A percentile compares a stretch with the other conserved stretches of the same genome.
Conservation (phyloP, 2,113 vertebrate genomes). For the Hemibagrus wyckioides region DNA sequence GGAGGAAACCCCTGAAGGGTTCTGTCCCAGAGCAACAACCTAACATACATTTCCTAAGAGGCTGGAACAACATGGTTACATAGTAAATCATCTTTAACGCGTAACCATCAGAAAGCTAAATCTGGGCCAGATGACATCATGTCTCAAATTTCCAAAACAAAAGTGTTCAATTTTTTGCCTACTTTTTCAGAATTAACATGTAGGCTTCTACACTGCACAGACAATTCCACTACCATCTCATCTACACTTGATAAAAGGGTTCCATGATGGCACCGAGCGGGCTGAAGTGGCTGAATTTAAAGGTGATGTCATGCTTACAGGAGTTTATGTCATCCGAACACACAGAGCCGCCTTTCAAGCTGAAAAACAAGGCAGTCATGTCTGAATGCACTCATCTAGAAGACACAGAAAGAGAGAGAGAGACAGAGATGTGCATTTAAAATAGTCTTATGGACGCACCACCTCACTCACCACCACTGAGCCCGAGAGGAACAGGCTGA, state of each 20-base stretch:
- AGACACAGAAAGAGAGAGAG: constrained; percentile 8
- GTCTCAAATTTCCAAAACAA: not conserved
- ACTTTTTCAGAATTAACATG: not conserved
- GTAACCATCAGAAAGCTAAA: not conserved
- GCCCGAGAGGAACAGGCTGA: not conserved
- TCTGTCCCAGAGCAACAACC: not conserved
- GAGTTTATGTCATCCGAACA: constrained; percentile 7
- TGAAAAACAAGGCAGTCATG: constrained; percentile 34
- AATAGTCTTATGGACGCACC: constrained; percentile 37
- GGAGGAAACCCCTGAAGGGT: not conserved
- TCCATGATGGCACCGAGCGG: not conserved
- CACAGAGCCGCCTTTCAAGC: constrained; percentile 28
- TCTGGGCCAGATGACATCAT: not conserved
- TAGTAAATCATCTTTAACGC: not conserved
- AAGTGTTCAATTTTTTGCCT: too few relatives aligned
- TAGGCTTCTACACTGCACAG: not conserved
- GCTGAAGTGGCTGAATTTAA: not conserved
- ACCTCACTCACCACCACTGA: not conserved
- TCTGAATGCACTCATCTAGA: constrained; percentile 60
- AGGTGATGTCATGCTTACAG: constrained; percentile 1
- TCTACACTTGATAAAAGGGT: not conserved
- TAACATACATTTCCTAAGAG: not conserved
- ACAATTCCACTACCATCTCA: not conserved
- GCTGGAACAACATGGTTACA: not conserved
- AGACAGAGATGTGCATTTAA: constrained; percentile 40